Base-by-base conservation (phyloP, 2,888 invertebrate genomes). In the Eupithecia inturbata region DNA sequence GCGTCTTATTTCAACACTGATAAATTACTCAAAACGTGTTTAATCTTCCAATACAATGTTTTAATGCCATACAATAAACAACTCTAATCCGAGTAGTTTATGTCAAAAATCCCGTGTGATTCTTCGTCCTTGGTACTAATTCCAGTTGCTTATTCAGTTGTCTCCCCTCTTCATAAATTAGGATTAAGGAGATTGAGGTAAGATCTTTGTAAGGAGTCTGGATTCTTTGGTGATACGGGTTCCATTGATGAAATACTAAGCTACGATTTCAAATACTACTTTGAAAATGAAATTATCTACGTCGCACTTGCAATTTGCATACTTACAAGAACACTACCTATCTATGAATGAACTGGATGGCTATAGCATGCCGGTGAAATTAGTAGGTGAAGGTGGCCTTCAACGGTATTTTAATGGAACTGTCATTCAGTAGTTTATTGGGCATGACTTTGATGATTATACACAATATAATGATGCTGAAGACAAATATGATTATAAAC, bases 81-180 rank as follows among this genome's bases (percentile, higher is more conserved):
- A 71, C 75, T 72, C 57, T 78, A 74, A 14, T 16, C 41, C 31
- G 12, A 71, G 22, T 12, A 1, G 0, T 64, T 67, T 72, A 22
- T 16, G 67, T 66, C 26, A 12, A 39, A 73, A 36, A 63, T 39
- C 36, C 39, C 39, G 4, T 64, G 64, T 10, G 64, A 12, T 22
- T 64, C 33, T 79, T 78, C 81, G 82, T 83, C 82, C 82, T 87
- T 85, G 83, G 66, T 80, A 84, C 84, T 86, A 85, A 88, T 87
- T 84, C 84, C 85, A 83, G 88, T 88, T 89, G 90, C 88, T 87
- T 88, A 88, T 89, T 87, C 89, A 89, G 87, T 87, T 88, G 86
- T 88, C 82, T 82, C 87, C 88, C 88, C 85, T 85, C 76, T 83
- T 83, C 84, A 88, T 91, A 91, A 91, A 90, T 91, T 86, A 89